A percentile compares a stretch with the other conserved stretches of the same genome.
phyloP scores from a whole-genome alignment of 2,113 vertebrate species.

The Synodontis membranacea region DNA sequence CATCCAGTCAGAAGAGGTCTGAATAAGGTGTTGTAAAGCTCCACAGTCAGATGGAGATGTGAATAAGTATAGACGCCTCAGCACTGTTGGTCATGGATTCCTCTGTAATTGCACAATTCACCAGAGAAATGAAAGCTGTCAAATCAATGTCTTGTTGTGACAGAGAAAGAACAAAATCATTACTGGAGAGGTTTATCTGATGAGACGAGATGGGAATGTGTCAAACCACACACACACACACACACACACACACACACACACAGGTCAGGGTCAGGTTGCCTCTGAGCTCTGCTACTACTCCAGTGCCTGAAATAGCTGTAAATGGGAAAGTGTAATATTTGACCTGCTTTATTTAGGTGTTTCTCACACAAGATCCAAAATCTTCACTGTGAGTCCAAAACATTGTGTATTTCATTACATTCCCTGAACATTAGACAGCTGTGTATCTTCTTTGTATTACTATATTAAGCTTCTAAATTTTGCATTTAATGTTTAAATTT shows the following conservation, averaged over 20 bases:
- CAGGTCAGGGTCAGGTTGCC: conserved; percentile 16
- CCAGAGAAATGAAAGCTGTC: conserved; percentile 43
- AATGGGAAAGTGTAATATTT: not conserved
- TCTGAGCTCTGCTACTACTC: not conserved
- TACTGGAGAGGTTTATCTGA: conserved; percentile 36
- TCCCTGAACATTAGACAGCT: not conserved
- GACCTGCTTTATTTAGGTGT: not conserved
- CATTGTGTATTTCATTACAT: not conserved
- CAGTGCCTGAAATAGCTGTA: not conserved
- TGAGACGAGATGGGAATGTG: conserved; percentile 1
- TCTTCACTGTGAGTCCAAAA: not conserved
- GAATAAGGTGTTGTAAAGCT: not conserved
- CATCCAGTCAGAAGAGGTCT: not conserved
- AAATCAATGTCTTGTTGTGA: conserved; percentile 48
- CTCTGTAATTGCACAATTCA: conserved; percentile 36
- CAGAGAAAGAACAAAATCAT: conserved; percentile 46
- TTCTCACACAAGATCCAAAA: not conserved
- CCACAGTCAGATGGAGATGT: not conserved
- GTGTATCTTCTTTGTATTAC: not conserved
- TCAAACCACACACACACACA: not conserved
- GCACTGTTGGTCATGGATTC: conserved; percentile 21
- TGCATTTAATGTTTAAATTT: no score
- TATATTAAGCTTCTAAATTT: no score
- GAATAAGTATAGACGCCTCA: not conserved
- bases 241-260: conserved; percentile 22